Percentiles rank a stretch among this genome's conserved stretches.
These are phyloP conservation scores for Parazoanthus swiftii DNA, from an alignment of 92 coral and sea anemone species.

Conservation along the genomic window DNA sequence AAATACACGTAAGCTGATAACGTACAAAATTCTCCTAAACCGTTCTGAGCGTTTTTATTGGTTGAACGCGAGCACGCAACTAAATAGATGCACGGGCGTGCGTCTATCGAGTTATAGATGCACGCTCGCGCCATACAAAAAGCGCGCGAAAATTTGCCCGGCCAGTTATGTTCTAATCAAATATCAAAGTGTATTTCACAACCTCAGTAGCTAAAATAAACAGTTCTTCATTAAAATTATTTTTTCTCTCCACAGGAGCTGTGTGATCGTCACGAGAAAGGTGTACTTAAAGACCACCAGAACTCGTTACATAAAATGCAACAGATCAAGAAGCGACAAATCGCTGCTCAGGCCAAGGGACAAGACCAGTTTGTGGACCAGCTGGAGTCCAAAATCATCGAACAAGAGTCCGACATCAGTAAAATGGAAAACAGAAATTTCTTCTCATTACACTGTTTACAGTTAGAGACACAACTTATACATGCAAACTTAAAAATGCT, in stretches of 20 bases:
- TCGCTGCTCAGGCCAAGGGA: slow-evolving; percentile 95
- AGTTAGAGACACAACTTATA: slow-evolving; percentile 90
- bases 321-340: slow-evolving; percentile 96
- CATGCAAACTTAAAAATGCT: slow-evolving; percentile 92
- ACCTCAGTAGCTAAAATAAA: neutral
- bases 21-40: too few species aligned
- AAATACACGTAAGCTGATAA: too few species aligned
- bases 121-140: too few species aligned
- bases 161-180: too few species aligned
- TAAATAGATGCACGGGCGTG: too few species aligned
- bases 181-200: neutral
- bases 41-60: too few species aligned
- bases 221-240: neutral
- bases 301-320: slow-evolving; percentile 97
- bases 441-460: slow-evolving; percentile 94
- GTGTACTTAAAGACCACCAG: slow-evolving; percentile 97
- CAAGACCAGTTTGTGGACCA: slow-evolving; percentile 92
- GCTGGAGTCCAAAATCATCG: slow-evolving; percentile 90
- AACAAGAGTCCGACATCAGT: slow-evolving; percentile 94
- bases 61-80: too few species aligned
- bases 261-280: slow-evolving; percentile 96
- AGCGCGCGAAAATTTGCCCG: too few species aligned
- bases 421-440: slow-evolving; percentile 98
- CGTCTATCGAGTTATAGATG: too few species aligned
- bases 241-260: slow-evolving; percentile 62